Evolutionary conservation across 2,888 invertebrate species (phyloP), one percentile per base, ranked within the genome.

Genomic region (Mythimna ferrago): DNA sequence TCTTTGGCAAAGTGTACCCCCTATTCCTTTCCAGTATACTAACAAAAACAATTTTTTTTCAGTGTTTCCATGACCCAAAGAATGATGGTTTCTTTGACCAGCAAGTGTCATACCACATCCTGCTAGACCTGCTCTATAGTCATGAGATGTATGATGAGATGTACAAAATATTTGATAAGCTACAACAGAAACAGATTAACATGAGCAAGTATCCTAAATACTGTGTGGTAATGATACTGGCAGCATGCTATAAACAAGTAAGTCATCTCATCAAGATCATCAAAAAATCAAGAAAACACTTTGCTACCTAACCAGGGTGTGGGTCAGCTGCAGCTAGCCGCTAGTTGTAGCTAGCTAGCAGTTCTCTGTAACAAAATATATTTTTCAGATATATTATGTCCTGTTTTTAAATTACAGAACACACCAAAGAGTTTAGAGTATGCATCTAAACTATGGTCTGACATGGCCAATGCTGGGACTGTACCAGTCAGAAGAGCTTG

Each of bases 181-280:
- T 98, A 3, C 96, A 97, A 88, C 89, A 94, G 0, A 97, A 96
- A 88, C 97, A 97, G 89, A 88, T 97, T 3, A 97, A 97, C 78
- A 97, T 97, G 88, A 93, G 96, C 0, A 97, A 97, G 86, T 98
- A 96, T 91, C 98, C 98, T 0, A 97, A 97, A 89, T 97, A 98
- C 92, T 95, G 97, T 63, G 93, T 97, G 6, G 97, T 97, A n/a
- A 89, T 98, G 53, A 94, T 97, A 6, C 89, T 97, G 81, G 98
- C 97, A 57, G 97, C 98, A 35, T 98, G 98, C 89, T 98, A 98
- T 87, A 98, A 98, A 96, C 92, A 98, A 96, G 98, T 98, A 93
- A 95, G 88, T 82, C 26, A 71, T 56, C 32, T 26, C 2, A n/a
- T n/a, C n/a, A n/a, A n/a, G n/a, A n/a, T n/a, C n/a, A n/a, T n/a